Evolutionary conservation across 2,888 invertebrate genomes (phyloP), one percentile per base, ranked within the genome.

Genomic region (Chouioia cunea): DNA sequence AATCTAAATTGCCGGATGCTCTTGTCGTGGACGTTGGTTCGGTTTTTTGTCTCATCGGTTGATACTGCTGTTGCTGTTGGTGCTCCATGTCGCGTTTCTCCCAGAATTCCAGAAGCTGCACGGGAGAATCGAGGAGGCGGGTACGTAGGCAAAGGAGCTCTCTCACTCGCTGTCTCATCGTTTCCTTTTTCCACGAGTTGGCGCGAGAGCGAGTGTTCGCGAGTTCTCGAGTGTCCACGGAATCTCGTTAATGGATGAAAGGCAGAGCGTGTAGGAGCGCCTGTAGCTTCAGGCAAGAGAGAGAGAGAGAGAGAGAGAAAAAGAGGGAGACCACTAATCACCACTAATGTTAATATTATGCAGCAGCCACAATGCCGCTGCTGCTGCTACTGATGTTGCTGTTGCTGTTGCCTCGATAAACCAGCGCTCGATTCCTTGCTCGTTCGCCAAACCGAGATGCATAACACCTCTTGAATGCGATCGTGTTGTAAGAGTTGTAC

Each of bases 281-380:
- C 36, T 77, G 77, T 72, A 74, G 72, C 47, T 22, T 44, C 14
- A 16, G 48, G 53, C 59, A 79, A 36, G 36, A 36, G 27, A 27
- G 27, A 27, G 27, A 27, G 27, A 27, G 27, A 27, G 27, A 27
- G 27, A 27, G 27, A 27, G 27, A 27, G 27, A 27, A 6, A 27
- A 6, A 27, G 27, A 27, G 27, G 6, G 79, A 80, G 79, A 80
- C 79, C 82, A 83, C 83, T 84, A 84, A 84, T 84, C 83, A 83
- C 80, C 79, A 74, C 79, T 83, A 84, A 84, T 83, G 82, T 81
- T 84, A 83, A 84, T 83, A 84, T 83, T 83, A 84, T 83, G 81
- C 83, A 80, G 80, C 78, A 74, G 77, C 79, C 79, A 83, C 82
- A 84, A 83, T 83, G 80, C 80, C 79, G 64, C 48, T 22, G 53